Base-by-base conservation (phyloP, 2,888 invertebrate genomes). In the Parelbella ahira region DNA sequence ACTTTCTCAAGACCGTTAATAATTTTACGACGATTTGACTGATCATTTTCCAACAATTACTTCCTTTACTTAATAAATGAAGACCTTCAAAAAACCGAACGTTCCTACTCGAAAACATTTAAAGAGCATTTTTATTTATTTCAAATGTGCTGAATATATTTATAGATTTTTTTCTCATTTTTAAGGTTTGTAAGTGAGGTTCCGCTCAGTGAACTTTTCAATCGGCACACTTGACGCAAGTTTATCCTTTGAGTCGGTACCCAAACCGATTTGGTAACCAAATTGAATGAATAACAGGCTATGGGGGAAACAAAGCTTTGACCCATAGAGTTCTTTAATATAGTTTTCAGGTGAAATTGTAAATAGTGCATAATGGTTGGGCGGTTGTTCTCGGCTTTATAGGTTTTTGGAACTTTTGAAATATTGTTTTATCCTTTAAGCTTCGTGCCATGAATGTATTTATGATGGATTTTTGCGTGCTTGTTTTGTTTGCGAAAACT, bases 251-350 rank as follows among this genome's bases (percentile, higher is more conserved):
- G 49, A 47, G 42, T 28, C 28, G 10, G 25, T 32, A 9, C 20
- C 27, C 23, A n/a, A n/a, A 56, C 62, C 68, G 55, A 68, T 76
- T 77, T 74, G 71, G 68, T 75, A 62, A 76, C 68, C 72, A 73
- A 77, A 75, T 78, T 63, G 64, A 42, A 45, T 38, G 55, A 47
- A 49, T 48, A 51, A 53, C 44, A 53, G 49, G 37, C 51, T 55
- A 56, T 56, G n/a, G 53, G 45, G 44, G 48, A 55, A 58, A 60
- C 58, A 67, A 60, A 60, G 58, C 50, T 60, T 56, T 56, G 56
- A 53, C 49, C 46, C 24, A 38, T 25, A 25, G 32, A 39, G 11
- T n/a, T 32, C 8, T 32, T 39, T 25, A 18, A 25, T 38, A 39
- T 25, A 25, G 25, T 39, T 39, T 21, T 18, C 24, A 8, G 3